These are phyloP conservation scores for Ctenosaura bakeri DNA, from an alignment of 2,797 vertebrate species.

Conservation along the genomic window DNA sequence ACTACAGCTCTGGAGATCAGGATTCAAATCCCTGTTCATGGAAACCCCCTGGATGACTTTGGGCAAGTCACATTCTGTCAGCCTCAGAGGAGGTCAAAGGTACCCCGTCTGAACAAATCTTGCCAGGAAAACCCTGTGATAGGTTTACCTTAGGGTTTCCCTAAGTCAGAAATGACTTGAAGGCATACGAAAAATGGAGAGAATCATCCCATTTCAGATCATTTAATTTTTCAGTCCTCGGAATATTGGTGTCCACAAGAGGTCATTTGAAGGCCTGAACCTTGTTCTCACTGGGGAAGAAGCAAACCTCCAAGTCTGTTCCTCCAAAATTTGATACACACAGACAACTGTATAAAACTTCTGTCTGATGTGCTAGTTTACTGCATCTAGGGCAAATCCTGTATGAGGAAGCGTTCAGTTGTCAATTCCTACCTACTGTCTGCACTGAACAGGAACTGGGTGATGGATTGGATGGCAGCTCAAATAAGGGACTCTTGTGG, in stretches of 20 bases:
- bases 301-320: not conserved
- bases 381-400: not conserved
- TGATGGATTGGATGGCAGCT: not conserved
- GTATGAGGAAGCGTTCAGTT: not conserved
- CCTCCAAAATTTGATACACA: not conserved
- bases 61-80: too few species aligned
- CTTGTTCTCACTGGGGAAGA: not conserved
- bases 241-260: not conserved
- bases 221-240: too few species aligned
- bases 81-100: too few species aligned
- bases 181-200: too few species aligned
- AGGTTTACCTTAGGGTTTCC: too few species aligned
- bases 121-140: too few species aligned
- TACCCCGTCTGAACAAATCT: too few species aligned
- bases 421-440: not conserved
- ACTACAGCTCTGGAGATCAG: too few species aligned
- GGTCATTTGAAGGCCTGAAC: not conserved
- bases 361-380: not conserved
- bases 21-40: too few species aligned
- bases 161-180: too few species aligned
- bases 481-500: not conserved
- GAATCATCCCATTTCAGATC: too few species aligned
- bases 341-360: not conserved
- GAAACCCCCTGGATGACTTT: too few species aligned
- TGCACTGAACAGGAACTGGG: not conserved